phyloP scores from a whole-genome alignment of 2,888 invertebrate species.

The Diabrotica balteata region DNA sequence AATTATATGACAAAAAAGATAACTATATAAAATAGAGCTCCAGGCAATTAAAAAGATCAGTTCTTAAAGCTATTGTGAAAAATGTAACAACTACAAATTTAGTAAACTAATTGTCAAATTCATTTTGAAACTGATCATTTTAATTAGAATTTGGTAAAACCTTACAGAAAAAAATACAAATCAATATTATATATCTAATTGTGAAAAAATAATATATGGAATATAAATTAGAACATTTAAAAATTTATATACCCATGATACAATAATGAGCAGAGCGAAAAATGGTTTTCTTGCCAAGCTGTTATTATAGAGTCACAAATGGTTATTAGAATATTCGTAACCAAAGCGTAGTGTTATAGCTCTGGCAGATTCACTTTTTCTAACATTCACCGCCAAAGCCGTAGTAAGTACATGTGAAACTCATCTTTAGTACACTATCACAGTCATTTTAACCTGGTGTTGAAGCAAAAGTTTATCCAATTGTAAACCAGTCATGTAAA shows the following conservation, averaged over 20 bases:
- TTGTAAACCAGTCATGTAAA: slow-evolving; percentile 46
- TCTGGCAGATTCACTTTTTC: slow-evolving; percentile 31
- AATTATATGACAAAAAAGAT: too few species aligned
- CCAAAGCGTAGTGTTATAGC: slow-evolving; percentile 25
- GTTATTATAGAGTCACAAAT: slow-evolving; percentile 17
- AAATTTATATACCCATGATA: background rate
- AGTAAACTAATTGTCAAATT: too few species aligned
- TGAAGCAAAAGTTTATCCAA: slow-evolving; percentile 49
- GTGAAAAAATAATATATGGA: too few species aligned
- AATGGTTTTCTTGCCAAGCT: slow-evolving; percentile 13
- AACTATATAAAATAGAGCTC: too few species aligned
- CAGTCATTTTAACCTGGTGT: slow-evolving; percentile 61
- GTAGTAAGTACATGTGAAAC: slow-evolving; percentile 41
- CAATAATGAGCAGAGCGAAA: slow-evolving; percentile 5
- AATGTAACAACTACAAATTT: too few species aligned
- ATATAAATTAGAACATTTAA: too few species aligned
- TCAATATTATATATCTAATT: too few species aligned
- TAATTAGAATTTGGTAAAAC: too few species aligned
- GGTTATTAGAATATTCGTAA: slow-evolving; percentile 30
- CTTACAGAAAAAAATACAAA: too few species aligned
- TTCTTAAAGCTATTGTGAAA: too few species aligned
- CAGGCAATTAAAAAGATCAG: too few species aligned
- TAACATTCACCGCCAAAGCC: slow-evolving; percentile 30
- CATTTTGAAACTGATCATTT: too few species aligned
- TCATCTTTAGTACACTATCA: slow-evolving; percentile 62